Base-by-base conservation (phyloP, 2,888 invertebrate genomes). In the Steinernema carpocapsae region DNA sequence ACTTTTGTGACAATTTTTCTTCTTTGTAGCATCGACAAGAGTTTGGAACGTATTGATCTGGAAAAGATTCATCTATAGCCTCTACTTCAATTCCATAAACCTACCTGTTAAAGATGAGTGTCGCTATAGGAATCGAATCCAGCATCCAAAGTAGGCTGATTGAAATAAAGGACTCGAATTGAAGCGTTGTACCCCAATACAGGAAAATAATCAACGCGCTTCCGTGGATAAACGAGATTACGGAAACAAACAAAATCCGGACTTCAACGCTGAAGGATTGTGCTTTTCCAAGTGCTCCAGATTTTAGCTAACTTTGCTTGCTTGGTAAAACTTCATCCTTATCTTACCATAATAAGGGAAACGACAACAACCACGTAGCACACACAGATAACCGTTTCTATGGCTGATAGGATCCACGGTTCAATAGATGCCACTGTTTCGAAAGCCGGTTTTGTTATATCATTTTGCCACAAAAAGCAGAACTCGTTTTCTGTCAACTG, bases 51-150 rank as follows among this genome's bases (percentile, higher is more conserved):
- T 29, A 64, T 64, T 4, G 29, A 32, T 32, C 64, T 64, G 7
- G 4, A 64, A 64, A 6, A 10, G 26, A n/a, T n/a, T n/a, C 17
- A 17, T 37, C 32, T 17, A 14, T n/a, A n/a, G 14, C 1, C 12
- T 10, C 29, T 29, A 29, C 7, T 1, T 26, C 19, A 2, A 32
- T 29, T 19, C 6, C 32, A 32, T 6, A 12, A 12, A 2, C 64
- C 14, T 64, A 64, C 64, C 6, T 64, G 64, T 64, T 64, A 32
- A 64, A 17, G 37, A 64, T 17, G 3, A 64, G 64, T 6, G 64
- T 64, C 32, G 19, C 37, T 3, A 64, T 6, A n/a, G 64, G 29
- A 29, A 64, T 29, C 32, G 64, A 32, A n/a, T 64, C 64, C 17
- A 64, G 19, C 29, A 64, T 64, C 64, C 64, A 64, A 17, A 64